Conservation (phyloP, 2,797 vertebrate species). For the Chaunax sp. region DNA sequence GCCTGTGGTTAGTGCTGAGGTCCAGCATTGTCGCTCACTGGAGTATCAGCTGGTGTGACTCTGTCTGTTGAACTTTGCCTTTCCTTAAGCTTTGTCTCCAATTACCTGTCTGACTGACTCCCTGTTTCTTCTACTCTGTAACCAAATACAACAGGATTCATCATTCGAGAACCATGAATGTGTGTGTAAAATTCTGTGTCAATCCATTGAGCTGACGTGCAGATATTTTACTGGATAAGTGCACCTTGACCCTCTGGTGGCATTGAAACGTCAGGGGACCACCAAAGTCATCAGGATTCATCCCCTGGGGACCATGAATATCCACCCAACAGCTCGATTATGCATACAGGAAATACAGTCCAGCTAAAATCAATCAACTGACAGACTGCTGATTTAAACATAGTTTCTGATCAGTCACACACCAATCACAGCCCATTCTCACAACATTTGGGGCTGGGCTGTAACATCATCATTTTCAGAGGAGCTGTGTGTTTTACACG, state of each 20-base stretch:
- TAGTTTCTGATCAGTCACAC: no score
- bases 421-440: no score
- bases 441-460: no score
- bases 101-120: constrained; percentile 1
- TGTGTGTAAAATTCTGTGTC: not conserved
- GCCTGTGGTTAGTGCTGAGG: constrained; percentile 49
- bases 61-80: not conserved
- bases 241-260: not conserved
- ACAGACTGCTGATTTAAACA: no score
- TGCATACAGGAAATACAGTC: no score
- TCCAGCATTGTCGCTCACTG: constrained; percentile 39
- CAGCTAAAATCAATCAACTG: no score
- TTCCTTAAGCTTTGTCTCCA: not conserved
- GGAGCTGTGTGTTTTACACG: no score
- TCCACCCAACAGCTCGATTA: no score
- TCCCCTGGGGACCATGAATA: no score
- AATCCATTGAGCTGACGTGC: not conserved
- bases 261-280: not conserved
- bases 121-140: not conserved
- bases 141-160: not conserved
- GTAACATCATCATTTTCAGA: no score
- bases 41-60: constrained; percentile 16
- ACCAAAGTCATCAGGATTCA: not conserved
- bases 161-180: no score
- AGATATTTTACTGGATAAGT: not conserved